phyloP scores from a whole-genome alignment of 2,888 invertebrate species.

The Eupithecia centaureata region DNA sequence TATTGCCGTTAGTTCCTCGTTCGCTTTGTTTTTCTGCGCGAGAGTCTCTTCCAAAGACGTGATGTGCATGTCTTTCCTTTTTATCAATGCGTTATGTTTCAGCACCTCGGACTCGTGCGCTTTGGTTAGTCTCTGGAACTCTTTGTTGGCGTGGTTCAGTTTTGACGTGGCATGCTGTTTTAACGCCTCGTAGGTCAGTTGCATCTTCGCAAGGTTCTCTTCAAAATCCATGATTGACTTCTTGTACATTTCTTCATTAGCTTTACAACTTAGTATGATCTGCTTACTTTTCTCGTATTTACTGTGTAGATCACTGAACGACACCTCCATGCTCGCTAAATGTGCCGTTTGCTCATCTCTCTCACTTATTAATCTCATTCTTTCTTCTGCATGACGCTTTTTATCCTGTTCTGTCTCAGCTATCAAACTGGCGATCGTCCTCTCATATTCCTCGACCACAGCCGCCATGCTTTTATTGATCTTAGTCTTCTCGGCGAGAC shows the following conservation, averaged over 20 bases:
- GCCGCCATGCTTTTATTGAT: conserved; percentile 84
- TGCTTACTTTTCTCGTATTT: conserved; percentile 87
- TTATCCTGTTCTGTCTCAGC: conserved; percentile 88
- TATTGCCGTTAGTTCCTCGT: conserved; percentile 93
- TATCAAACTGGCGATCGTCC: conserved; percentile 89
- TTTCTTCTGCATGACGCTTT: conserved; percentile 82
- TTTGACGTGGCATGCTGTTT: conserved; percentile 95
- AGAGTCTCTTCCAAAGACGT: conserved; percentile 92
- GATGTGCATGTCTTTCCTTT: conserved; percentile 93
- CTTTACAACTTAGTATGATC: conserved; percentile 80
- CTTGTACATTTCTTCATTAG: conserved; percentile 87
- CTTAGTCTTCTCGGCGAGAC: conserved; percentile 71
- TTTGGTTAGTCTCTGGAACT: conserved; percentile 89
- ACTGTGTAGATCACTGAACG: conserved; percentile 86
- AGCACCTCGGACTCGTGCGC: conserved; percentile 91
- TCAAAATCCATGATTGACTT: conserved; percentile 88
- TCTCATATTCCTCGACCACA: conserved; percentile 91
- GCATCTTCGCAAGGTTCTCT: conserved; percentile 88
- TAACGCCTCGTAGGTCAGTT: conserved; percentile 92
- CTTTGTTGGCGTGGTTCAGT: conserved; percentile 89
- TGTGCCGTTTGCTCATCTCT: conserved; percentile 86
- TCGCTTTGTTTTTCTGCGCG: conserved; percentile 94
- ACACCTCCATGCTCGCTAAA: conserved; percentile 85
- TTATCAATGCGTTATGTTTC: conserved; percentile 92
- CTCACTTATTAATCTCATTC: conserved; percentile 80